A percentile compares a stretch with the other conserved stretches of the same genome.
phyloP scores from a whole-genome alignment of 2,113 vertebrate genomes.

The Mionectes macconnelli region DNA sequence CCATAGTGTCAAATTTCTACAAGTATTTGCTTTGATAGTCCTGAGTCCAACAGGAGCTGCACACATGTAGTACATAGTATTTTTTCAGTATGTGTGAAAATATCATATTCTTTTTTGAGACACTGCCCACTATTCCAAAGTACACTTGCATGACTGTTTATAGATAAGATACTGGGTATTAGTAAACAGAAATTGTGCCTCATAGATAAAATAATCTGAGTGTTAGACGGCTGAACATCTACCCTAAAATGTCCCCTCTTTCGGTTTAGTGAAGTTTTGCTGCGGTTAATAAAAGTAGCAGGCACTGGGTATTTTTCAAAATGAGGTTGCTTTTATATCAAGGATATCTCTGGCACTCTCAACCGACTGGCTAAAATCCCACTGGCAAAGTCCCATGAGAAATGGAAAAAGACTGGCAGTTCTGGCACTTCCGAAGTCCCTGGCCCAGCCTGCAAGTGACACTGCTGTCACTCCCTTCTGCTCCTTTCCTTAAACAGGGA shows the following conservation, averaged over 20 bases:
- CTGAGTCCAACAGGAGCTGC: background rate
- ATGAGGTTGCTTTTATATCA: background rate
- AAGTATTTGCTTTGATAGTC: background rate
- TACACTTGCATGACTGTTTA: rapidly evolving
- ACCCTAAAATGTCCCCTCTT: background rate
- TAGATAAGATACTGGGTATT: background rate
- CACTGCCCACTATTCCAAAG: background rate
- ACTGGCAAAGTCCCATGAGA: background rate
- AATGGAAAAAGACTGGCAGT: background rate
- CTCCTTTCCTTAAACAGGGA: background rate
- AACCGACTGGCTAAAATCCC: background rate
- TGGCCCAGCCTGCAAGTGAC: background rate
- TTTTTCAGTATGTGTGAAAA: background rate
- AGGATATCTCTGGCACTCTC: background rate
- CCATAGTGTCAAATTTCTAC: background rate
- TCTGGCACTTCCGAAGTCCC: background rate
- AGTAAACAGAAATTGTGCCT: background rate
- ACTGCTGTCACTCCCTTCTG: background rate
- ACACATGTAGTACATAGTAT: background rate
- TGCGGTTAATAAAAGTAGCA: background rate
- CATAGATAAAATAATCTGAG: background rate
- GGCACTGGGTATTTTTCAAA: background rate
- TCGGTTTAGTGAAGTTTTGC: background rate
- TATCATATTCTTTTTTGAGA: background rate
- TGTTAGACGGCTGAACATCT: background rate